Evolutionary conservation across 1,140 invertebrate genomes (phyloP), one percentile per base, ranked within the genome.

Genomic region (Cepaea nemoralis): DNA sequence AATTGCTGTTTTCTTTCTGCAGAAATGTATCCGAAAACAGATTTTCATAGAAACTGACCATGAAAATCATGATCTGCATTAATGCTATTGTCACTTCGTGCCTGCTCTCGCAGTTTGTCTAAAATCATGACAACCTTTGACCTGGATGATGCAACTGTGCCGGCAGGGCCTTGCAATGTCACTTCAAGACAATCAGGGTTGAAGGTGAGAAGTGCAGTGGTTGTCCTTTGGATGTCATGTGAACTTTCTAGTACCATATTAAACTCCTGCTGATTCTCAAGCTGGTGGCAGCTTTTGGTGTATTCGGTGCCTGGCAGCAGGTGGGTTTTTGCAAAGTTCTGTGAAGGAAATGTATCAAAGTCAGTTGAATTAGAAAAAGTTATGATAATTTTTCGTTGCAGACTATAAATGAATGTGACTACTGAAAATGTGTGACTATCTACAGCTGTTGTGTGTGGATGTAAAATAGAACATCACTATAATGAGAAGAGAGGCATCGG

Each of bases 221-320:
- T 63, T 22, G 59, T 10, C 33, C n/a, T 31, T 27, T 63, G 59
- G 27, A 63, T 63, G 27, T 63, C n/a, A 31, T 63, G 59, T 63
- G 59, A 63, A 31, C 27, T 63, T 63, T 63, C 59, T 31, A 63
- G 16, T 27, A 63, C 59, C 59, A 63, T 63, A 31, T 63, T 63
- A 63, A 63, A 63, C n/a, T 63, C 59, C 33, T 31, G 59, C n/a
- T 31, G 59, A 31, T 63, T 63, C 33, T 63, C 59, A 2, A 63
- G 59, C 27, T 27, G 6, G 22, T 63, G 59, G n/a, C n/a, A 0
- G 16, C 27, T 8, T 63, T n/a, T 63, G 27, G 27, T 31, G 59
- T 63, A 63, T 12, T 63, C 59, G 12, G 59, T 5, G 12, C 59
- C 59, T 31, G 59, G 59, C 27, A 6, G 6, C 33, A 63, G 33